Conservation (phyloP, 2,888 invertebrate genomes). For the Coleophora flavipennella region DNA sequence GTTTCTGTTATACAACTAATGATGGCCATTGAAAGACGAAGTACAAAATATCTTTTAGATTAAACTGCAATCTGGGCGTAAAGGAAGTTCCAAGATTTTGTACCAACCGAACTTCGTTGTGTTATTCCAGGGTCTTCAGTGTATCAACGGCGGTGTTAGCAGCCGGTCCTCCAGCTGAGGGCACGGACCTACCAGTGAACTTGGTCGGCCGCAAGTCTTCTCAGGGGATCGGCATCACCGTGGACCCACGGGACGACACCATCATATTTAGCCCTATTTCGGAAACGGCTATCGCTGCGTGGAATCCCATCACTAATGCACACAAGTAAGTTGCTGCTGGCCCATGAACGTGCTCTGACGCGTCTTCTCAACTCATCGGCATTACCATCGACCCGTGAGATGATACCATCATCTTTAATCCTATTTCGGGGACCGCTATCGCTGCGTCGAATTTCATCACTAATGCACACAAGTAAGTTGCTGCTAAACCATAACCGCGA, state of each 20-base stretch:
- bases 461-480: conserved; percentile 80
- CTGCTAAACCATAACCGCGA: conserved; percentile 83
- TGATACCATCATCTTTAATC: conserved; percentile 83
- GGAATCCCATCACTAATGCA: conserved; percentile 81
- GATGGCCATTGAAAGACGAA: no score
- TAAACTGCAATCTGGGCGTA: no score
- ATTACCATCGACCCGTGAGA: conserved; percentile 80
- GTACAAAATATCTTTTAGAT: no score
- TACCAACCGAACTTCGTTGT: no score
- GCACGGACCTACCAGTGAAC: conserved; percentile 80
- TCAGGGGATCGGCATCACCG: conserved; percentile 82
- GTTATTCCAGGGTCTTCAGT: conserved; percentile 77
- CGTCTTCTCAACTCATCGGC: conserved; percentile 85
- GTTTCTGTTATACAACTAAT: no score
- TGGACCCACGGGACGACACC: conserved; percentile 81
- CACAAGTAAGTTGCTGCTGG: conserved; percentile 83
- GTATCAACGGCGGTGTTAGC: conserved; percentile 81
- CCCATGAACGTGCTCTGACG: conserved; percentile 85
- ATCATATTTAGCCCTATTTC: conserved; percentile 84
- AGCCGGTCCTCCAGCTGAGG: conserved; percentile 80
- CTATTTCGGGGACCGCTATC: conserved; percentile 84
- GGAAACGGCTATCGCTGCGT: conserved; percentile 86
- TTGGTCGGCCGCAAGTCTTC: conserved; percentile 88
- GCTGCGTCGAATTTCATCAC: conserved; percentile 85
- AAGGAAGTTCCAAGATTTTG: no score